A percentile compares a stretch with the other conserved stretches of the same genome.
These are phyloP conservation scores for Muscicapa striata DNA, from an alignment of 2,797 vertebrate genomes.

Conservation along the genomic window DNA sequence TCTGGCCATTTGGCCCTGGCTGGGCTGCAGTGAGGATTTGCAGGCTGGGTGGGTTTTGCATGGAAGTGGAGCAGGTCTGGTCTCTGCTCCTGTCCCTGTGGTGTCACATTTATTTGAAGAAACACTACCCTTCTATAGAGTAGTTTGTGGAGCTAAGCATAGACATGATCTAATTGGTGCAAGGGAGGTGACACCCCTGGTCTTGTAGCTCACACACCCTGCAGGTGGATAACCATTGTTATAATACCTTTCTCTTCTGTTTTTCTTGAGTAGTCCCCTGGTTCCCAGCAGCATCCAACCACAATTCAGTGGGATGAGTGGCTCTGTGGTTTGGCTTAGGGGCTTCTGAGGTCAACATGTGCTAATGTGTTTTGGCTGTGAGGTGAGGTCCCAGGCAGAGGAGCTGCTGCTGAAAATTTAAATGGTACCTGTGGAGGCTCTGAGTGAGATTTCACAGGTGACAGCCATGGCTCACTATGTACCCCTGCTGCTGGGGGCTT, in stretches of 20 bases:
- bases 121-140: no score
- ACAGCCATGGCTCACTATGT: background rate
- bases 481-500: background rate
- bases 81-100: fast-evolving
- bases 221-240: no score
- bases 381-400: background rate
- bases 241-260: no score
- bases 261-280: no score
- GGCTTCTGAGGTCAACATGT: background rate
- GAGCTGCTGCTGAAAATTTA: background rate
- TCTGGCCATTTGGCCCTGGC: background rate
- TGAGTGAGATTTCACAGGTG: background rate
- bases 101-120: no score
- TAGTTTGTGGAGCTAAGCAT: no score
- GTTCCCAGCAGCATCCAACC: no score
- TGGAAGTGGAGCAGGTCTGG: fast-evolving
- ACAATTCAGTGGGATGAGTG: fast-evolving
- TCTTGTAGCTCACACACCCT: no score
- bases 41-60: background rate
- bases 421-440: background rate
- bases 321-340: background rate
- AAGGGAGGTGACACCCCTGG: no score
- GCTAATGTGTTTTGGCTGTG: background rate
- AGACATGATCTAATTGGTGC: no score
- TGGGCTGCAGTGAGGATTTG: background rate